Evolutionary conservation across 2,888 invertebrate species (phyloP).

Genomic region (Tryphoninae sp.): DNA sequence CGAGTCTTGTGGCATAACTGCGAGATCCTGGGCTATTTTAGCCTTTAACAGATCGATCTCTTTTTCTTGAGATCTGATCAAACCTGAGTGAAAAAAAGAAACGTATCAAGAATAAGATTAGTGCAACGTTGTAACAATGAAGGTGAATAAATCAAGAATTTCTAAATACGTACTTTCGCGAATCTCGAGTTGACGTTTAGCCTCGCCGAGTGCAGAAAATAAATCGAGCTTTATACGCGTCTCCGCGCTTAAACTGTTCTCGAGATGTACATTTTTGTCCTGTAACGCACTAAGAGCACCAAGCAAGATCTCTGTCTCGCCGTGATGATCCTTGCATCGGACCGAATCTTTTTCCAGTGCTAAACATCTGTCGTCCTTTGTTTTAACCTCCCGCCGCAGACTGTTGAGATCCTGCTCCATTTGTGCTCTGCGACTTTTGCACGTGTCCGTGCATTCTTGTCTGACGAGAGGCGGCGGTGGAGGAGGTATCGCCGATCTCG

Average conservation of each 20-base stretch:
- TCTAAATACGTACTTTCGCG: constrained; percentile 87
- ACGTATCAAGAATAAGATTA: neutral
- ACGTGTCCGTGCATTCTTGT: constrained; percentile 86
- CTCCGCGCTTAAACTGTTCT: constrained; percentile 97
- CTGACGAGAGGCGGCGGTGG: constrained; percentile 79
- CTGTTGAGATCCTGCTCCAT: constrained; percentile 87
- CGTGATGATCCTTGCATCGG: constrained; percentile 85
- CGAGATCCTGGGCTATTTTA: constrained; percentile 95
- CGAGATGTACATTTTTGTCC: constrained; percentile 95
- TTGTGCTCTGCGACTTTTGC: constrained; percentile 86
- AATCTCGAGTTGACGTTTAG: constrained; percentile 93
- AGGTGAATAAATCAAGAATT: neutral
- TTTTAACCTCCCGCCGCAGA: constrained; percentile 85
- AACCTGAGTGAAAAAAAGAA: constrained; percentile 80
- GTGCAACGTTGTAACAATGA: too few relatives aligned
- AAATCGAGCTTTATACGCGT: constrained; percentile 98
- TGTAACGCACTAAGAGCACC: constrained; percentile 91
- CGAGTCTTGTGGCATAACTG: constrained; percentile 92
- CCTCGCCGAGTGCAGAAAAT: constrained; percentile 97
- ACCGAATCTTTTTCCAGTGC: constrained; percentile 76
- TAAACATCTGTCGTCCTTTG: constrained; percentile 85
- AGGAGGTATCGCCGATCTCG: constrained; percentile 77
- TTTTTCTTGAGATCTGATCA: constrained; percentile 92
- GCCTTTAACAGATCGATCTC: constrained; percentile 95
- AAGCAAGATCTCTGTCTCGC: constrained; percentile 89